These are phyloP conservation scores for Meghimatium bilineatum DNA, from an alignment of 2,888 invertebrate genomes.

Conservation along the genomic window DNA sequence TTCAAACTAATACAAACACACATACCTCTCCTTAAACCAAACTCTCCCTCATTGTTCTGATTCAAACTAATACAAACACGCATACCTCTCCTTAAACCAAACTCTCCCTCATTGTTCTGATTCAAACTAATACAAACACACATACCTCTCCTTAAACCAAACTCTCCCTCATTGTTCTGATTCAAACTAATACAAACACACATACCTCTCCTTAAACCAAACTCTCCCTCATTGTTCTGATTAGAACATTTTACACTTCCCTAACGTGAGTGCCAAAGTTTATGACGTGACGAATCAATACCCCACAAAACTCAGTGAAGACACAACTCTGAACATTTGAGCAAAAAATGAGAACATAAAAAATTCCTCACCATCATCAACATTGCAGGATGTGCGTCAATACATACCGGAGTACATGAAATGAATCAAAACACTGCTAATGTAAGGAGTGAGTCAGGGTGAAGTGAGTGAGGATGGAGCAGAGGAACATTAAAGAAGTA, in stretches of 20 bases:
- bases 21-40: too few relatives aligned
- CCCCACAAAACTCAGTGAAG: background rate
- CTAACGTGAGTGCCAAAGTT: background rate
- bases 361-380: background rate
- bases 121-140: too few relatives aligned
- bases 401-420: conserved; percentile 29
- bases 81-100: too few relatives aligned
- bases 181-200: background rate
- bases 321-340: background rate
- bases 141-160: too few relatives aligned
- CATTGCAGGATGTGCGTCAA: conserved; percentile 22
- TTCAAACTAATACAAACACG: too few relatives aligned
- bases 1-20: too few relatives aligned
- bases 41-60: too few relatives aligned
- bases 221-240: background rate
- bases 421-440: conserved; percentile 7
- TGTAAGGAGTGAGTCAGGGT: background rate
- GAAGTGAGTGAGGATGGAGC: background rate
- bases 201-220: background rate
- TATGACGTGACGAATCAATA: conserved; percentile 1
- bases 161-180: too few relatives aligned
- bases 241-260: background rate
- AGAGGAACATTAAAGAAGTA: background rate
- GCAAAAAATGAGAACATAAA: background rate
- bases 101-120: too few relatives aligned